Evolutionary conservation across 2,797 vertebrate species (phyloP), one percentile per base, ranked within the genome.

Genomic region (Hypotaenidia philippensis): DNA sequence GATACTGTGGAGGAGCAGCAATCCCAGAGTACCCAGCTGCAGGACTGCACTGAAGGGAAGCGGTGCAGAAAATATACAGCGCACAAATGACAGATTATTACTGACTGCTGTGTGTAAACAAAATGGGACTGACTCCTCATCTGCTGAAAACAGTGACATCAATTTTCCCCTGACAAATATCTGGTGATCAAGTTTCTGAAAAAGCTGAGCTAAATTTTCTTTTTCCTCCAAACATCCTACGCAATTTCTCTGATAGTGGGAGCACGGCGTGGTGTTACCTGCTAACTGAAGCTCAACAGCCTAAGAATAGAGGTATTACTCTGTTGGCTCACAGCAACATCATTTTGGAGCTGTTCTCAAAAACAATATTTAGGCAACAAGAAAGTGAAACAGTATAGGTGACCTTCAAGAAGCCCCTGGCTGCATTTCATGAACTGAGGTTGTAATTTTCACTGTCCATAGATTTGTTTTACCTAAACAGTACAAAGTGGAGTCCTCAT

Each of bases 11-110:
- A 86, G 40, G 31, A 47, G 16, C 3, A 2, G 23, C 40, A 66
- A 57, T 79, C 47, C 12, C 50, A 81, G 60, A 93, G 75, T 45
- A 52, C 59, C 22, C 8, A 4, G 55, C 74, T 92, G 69, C 69
- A 64, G 52, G 80, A 91, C 13, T 52, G 75, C 61, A 29, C 79
- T 70, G 50, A 50, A 63, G 57, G 55, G 64, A 89, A 60, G 70
- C 36, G 57, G 55, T 44, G 31, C 49, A 81, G 75, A 69, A 84
- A 74, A 79, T 4, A 55, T 2, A 63, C 27, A 63, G 60, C 44
- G 80, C 81, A 64, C 29, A 85, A 92, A 87, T 40, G 36, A 61
- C 65, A 89, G 27, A 20, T 76, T 87, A 52, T 79, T 84, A 77
- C 22, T 0, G 0, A 63, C 9, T 55, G 66, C 45, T 57, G 31